Percentiles rank a stretch among this genome's conserved stretches.
Evolutionary conservation across 2,888 invertebrate species (phyloP).

Genomic region (Drosophila nr. perissopoda): DNA sequence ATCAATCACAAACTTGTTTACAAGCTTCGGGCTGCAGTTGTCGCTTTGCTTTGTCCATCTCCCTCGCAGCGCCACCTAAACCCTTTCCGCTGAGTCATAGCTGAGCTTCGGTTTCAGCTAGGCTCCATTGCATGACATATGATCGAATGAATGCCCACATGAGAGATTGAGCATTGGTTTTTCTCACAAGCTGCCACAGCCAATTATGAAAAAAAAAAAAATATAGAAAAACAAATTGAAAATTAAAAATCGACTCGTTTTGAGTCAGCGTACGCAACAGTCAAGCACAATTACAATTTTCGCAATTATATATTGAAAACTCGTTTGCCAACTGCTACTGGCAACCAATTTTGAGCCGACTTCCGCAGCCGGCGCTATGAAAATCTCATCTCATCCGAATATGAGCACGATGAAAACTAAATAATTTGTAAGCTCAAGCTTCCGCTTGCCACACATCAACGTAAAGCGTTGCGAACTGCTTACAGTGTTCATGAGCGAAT

Average conservation of each 20-base stretch:
- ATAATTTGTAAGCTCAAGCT: conserved; percentile 33
- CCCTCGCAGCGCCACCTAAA: not conserved
- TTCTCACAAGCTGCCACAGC: conserved; percentile 52
- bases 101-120: not conserved
- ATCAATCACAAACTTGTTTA: conserved; percentile 22
- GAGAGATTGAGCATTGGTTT: conserved; percentile 48
- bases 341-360: conserved; percentile 38
- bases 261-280: conserved; percentile 66
- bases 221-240: conserved; percentile 18
- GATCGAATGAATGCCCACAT: conserved; percentile 38
- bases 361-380: conserved; percentile 59
- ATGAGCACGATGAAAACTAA: conserved; percentile 36
- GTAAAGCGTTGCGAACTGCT: conserved; percentile 9
- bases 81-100: conserved; percentile 55
- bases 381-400: conserved; percentile 36
- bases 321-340: conserved; percentile 50
- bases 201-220: conserved; percentile 40
- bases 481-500: conserved; percentile 11
- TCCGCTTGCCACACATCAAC: conserved; percentile 48
- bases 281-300: conserved; percentile 71
- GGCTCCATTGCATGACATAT: conserved; percentile 40
- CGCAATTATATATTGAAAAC: conserved; percentile 75
- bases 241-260: conserved; percentile 25
- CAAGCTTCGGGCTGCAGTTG: conserved; percentile 1
- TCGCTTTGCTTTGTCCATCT: not conserved